Evolutionary conservation across 2,888 invertebrate species (phyloP).

Genomic region (Drosophila seclusa): DNA sequence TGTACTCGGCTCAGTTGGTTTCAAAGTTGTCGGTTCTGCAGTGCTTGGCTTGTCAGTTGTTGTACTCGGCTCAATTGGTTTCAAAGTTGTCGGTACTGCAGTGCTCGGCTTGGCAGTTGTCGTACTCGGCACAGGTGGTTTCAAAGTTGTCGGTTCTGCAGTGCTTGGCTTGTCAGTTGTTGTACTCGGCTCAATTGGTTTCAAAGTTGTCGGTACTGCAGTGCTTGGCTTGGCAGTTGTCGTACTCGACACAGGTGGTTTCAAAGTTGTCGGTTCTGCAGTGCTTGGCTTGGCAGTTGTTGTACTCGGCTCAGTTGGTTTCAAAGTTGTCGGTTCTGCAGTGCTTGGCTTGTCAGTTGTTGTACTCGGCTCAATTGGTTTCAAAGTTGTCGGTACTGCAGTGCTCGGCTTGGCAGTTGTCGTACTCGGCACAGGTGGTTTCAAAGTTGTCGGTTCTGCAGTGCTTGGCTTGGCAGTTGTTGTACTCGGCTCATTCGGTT

Average conservation of each 20-base stretch:
- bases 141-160: accelerated
- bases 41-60: too few relatives aligned
- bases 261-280: too few relatives aligned
- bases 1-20: too few relatives aligned
- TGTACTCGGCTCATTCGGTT: background rate
- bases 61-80: too few relatives aligned
- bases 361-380: too few relatives aligned
- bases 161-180: background rate
- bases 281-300: too few relatives aligned
- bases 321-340: accelerated
- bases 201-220: background rate
- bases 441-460: background rate
- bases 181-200: background rate
- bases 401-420: background rate
- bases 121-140: background rate
- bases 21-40: accelerated
- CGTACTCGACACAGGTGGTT: too few relatives aligned
- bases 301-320: too few relatives aligned
- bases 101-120: background rate
- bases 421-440: background rate
- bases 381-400: too few relatives aligned
- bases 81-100: accelerated
- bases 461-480: background rate
- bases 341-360: too few relatives aligned
- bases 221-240: too few relatives aligned